Percentiles rank a stretch among this genome's conserved stretches.
These are phyloP conservation scores for Acanthaster planci DNA, from an alignment of 35 echinoderm and acorn worm genomes.

Conservation along the genomic window DNA sequence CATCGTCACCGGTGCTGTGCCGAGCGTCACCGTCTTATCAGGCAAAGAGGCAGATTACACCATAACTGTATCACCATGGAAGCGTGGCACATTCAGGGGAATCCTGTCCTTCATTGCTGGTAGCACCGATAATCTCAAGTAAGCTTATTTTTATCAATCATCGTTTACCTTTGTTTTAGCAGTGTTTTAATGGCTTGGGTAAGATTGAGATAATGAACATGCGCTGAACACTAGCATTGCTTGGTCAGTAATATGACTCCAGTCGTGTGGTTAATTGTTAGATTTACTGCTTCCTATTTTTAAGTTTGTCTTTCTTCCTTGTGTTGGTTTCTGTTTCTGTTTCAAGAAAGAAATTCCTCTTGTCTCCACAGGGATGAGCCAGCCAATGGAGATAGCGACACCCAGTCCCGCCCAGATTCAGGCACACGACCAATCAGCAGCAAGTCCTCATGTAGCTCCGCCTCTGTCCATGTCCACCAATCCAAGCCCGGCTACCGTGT, in stretches of 20 bases:
- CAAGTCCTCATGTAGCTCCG: slow-evolving; percentile 45
- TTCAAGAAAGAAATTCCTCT: background rate
- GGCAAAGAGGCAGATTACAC: slow-evolving; percentile 82
- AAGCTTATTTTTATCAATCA: background rate
- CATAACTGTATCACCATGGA: slow-evolving; percentile 80
- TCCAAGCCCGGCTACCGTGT: slow-evolving; percentile 78
- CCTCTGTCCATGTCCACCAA: slow-evolving; percentile 24
- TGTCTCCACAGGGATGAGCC: slow-evolving; percentile 29
- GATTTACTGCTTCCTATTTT: too few species aligned
- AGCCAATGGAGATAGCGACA: slow-evolving; percentile 30
- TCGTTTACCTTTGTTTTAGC: too few species aligned
- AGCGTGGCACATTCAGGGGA: slow-evolving; percentile 73
- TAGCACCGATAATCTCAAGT: slow-evolving; percentile 80
- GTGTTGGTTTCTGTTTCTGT: too few species aligned
- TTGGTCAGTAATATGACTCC: too few species aligned
- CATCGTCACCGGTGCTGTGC: slow-evolving; percentile 66
- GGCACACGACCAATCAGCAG: slow-evolving; percentile 53
- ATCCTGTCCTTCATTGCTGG: slow-evolving; percentile 94
- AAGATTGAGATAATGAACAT: too few species aligned
- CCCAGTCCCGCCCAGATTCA: background rate
- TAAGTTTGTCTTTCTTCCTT: too few species aligned
- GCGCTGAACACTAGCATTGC: too few species aligned
- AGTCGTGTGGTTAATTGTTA: too few species aligned
- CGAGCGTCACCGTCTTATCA: slow-evolving; percentile 71
- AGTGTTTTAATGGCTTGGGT: too few species aligned